These are phyloP conservation scores for Drosophila sordidula DNA, from an alignment of 2,888 invertebrate species.

Conservation along the genomic window DNA sequence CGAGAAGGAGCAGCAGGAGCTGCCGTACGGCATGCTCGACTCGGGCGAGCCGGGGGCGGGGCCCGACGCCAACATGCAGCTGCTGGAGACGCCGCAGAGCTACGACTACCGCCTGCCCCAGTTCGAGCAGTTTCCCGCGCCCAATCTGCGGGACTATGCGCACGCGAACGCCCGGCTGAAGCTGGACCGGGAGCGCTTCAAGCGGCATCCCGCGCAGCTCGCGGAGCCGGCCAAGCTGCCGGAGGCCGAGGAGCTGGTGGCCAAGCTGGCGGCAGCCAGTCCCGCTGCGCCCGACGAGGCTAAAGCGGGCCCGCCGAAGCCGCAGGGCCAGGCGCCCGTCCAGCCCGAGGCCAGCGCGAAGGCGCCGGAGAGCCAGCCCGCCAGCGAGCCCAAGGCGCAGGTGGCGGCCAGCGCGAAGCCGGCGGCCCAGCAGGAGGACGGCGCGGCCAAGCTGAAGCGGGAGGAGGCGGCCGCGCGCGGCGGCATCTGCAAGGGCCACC, in stretches of 20 bases:
- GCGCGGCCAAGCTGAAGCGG: slow-evolving; percentile 3
- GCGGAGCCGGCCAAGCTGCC: background rate
- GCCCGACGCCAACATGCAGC: background rate
- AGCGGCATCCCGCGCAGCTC: slow-evolving; percentile 44
- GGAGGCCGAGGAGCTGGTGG: slow-evolving; percentile 7
- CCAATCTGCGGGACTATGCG: slow-evolving; percentile 42
- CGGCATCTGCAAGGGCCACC: slow-evolving; percentile 20
- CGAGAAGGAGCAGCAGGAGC: too few relatives aligned
- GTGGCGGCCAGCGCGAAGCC: background rate
- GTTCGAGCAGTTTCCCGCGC: slow-evolving; percentile 38
- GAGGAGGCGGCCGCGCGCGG: background rate
- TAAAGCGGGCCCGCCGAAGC: background rate
- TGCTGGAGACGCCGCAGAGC: slow-evolving; percentile 43
- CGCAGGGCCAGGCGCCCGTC: background rate
- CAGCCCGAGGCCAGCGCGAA: background rate
- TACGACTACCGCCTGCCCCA: slow-evolving; percentile 54
- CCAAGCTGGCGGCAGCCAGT: slow-evolving; percentile 2
- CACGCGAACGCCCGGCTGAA: slow-evolving; percentile 30
- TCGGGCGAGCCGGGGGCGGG: background rate
- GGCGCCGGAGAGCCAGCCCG: background rate
- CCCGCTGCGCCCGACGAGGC: background rate
- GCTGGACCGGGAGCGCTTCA: slow-evolving; percentile 29
- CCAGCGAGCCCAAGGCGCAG: background rate
- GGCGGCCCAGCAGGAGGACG: background rate
- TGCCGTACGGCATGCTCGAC: slow-evolving; percentile 14